Evolutionary conservation across 2,113 vertebrate genomes (phyloP).

Genomic region (Laterallus jamaicensis): DNA sequence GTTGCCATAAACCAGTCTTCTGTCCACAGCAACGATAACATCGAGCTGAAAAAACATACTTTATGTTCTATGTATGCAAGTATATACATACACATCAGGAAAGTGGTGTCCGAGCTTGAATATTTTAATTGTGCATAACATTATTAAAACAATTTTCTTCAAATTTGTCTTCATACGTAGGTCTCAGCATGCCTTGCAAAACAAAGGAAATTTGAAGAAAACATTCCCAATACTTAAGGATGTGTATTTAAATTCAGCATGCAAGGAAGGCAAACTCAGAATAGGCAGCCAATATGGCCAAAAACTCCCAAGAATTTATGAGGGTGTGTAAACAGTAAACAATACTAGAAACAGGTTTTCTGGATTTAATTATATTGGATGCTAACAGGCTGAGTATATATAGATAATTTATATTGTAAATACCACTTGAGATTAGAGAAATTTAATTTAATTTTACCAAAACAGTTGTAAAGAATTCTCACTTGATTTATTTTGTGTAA

Average conservation of each 20-base stretch:
- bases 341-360: constrained; percentile 5
- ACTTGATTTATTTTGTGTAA: background rate
- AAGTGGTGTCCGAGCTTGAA: background rate
- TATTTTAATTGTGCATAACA: background rate
- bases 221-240: background rate
- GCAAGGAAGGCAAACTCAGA: background rate
- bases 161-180: background rate
- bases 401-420: background rate
- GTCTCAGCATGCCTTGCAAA: background rate
- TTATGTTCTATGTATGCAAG: background rate
- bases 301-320: background rate
- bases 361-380: background rate
- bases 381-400: background rate
- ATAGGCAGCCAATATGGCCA: background rate
- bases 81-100: background rate
- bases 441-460: constrained; percentile 26
- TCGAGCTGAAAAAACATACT: background rate
- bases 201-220: background rate
- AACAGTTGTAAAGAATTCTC: background rate
- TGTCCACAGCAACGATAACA: background rate
- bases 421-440: background rate
- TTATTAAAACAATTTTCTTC: background rate
- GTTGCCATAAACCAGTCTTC: background rate
- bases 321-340: background rate
- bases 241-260: background rate